Conservation (phyloP, 2,888 invertebrate species). For the Phytoseiulus persimilis region DNA sequence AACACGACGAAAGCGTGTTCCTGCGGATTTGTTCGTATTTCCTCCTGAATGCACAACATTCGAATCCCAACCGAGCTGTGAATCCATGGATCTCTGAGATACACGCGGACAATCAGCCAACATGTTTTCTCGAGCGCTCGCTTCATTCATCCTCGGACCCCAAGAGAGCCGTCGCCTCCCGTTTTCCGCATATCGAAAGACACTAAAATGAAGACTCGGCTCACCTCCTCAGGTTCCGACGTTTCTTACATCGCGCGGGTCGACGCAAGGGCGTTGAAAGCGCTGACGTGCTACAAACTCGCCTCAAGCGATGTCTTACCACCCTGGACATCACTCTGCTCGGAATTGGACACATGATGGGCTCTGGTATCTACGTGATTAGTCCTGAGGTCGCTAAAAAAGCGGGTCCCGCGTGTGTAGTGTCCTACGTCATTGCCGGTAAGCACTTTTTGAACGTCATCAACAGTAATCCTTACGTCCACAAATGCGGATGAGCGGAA, state of each 20-base stretch:
- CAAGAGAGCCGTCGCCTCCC: too few relatives aligned
- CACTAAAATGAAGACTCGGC: too few relatives aligned
- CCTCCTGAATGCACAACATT: too few relatives aligned
- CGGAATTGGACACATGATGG: constrained; percentile 88
- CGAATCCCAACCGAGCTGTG: too few relatives aligned
- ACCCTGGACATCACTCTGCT: constrained; percentile 81
- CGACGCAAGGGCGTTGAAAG: constrained; percentile 41
- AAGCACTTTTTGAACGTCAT: background rate
- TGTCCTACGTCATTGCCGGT: constrained; percentile 61
- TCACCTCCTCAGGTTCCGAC: background rate
- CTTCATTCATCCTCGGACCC: too few relatives aligned
- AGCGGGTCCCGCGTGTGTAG: constrained; percentile 72
- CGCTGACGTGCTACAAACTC: constrained; percentile 59
- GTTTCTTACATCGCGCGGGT: background rate
- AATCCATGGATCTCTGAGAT: too few relatives aligned
- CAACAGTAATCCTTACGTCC: background rate
- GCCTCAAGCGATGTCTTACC: constrained; percentile 73
- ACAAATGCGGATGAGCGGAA: background rate
- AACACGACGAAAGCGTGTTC: too few relatives aligned
- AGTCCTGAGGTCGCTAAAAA: constrained; percentile 74
- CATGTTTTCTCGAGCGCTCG: too few relatives aligned
- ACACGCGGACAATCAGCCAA: too few relatives aligned
- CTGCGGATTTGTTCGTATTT: too few relatives aligned
- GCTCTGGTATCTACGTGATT: constrained; percentile 84
- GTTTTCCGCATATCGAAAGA: too few relatives aligned